Conservation (phyloP, 2,113 vertebrate genomes). For the Tachysurus fulvidraco region DNA sequence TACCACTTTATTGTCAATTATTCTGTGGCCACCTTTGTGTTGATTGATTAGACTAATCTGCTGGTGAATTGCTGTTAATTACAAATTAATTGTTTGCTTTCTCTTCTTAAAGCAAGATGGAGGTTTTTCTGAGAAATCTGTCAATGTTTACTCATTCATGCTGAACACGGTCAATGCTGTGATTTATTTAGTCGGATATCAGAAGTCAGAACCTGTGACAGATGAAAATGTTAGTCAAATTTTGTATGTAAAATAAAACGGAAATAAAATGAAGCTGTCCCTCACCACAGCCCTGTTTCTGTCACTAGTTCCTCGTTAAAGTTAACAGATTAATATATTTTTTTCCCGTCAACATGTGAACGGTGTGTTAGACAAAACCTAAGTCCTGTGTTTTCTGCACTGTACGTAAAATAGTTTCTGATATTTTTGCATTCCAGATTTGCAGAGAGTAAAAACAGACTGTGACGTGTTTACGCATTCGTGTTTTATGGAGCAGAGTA, state of each 20-base stretch:
- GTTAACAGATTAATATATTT: not conserved
- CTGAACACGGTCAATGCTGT: not conserved
- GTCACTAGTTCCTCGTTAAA: not conserved
- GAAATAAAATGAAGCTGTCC: not conserved
- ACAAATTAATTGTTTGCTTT: no score
- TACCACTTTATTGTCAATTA: no score
- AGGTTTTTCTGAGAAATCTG: no score
- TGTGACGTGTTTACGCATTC: not conserved
- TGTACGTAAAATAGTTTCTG: not conserved
- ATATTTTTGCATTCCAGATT: not conserved
- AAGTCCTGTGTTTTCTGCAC: not conserved
- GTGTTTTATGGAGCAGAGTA: not conserved
- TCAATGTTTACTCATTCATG: no score
- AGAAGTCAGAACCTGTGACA: not conserved
- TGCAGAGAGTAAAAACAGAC: not conserved
- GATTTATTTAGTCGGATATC: not conserved
- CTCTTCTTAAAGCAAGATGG: no score
- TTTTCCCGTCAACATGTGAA: not conserved
- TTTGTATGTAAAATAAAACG: not conserved
- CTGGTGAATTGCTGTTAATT: no score
- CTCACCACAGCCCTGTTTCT: not conserved
- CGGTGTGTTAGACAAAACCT: not conserved
- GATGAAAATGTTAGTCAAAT: not conserved
- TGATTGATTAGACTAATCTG: no score
- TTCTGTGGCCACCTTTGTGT: no score